Conservation (phyloP, 2,888 invertebrate genomes). For the Noctua comes region DNA sequence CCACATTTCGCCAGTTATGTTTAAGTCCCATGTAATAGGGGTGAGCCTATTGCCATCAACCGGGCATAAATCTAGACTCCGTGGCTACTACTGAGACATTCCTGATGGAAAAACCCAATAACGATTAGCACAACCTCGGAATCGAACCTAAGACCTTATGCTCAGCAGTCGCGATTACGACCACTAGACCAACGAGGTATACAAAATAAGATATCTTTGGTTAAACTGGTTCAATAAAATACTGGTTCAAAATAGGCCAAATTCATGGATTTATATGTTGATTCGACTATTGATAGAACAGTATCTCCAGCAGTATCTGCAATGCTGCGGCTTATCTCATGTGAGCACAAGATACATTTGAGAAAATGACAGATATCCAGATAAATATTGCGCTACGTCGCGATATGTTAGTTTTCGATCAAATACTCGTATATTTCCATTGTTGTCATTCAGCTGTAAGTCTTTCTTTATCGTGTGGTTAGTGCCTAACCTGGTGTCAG, state of each 20-base stretch:
- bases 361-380: not conserved
- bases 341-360: not conserved
- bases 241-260: conserved; percentile 9
- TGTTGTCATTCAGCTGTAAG: not conserved
- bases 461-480: not conserved
- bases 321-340: not conserved
- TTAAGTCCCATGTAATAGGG: not conserved
- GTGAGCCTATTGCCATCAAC: too few relatives aligned
- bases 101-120: too few relatives aligned
- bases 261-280: not conserved
- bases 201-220: conserved; percentile 39
- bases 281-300: not conserved
- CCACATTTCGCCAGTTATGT: too few relatives aligned
- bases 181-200: not conserved
- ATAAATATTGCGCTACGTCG: not conserved
- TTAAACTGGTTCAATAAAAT: not conserved
- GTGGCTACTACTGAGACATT: too few relatives aligned
- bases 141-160: too few relatives aligned
- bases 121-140: too few relatives aligned
- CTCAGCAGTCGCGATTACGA: not conserved
- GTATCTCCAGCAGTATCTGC: not conserved
- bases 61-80: too few relatives aligned
- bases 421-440: not conserved
- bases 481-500: too few relatives aligned
- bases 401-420: not conserved